Conservation (phyloP, 2,797 vertebrate species). For the Lindbergichthys nudifrons region DNA sequence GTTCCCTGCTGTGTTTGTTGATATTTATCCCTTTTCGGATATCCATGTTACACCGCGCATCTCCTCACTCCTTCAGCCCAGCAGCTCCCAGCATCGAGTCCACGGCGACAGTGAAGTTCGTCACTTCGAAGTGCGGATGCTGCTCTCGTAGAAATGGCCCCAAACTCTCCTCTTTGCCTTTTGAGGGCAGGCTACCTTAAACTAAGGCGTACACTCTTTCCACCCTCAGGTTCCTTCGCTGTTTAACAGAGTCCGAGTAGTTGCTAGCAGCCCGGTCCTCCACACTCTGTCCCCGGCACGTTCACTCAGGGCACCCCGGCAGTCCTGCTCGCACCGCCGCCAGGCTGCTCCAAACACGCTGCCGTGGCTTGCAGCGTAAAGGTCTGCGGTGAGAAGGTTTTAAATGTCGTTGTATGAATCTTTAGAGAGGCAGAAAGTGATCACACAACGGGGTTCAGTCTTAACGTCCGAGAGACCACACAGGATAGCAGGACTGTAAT, state of each 20-base stretch:
- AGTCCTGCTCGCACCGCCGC: constrained; percentile 12
- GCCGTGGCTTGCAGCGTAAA: not conserved
- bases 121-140: constrained; percentile 43
- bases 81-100: constrained; percentile 36
- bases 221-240: not conserved
- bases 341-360: constrained; percentile 2
- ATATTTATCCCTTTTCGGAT: constrained; percentile 66
- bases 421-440: constrained; percentile 4
- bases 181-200: not conserved
- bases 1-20: constrained; percentile 43
- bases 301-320: not conserved
- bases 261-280: not conserved
- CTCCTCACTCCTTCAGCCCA: constrained; percentile 46
- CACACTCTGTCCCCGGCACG: constrained; percentile 2
- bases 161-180: constrained; percentile 23
- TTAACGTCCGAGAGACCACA: constrained; percentile 25
- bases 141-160: constrained; percentile 30
- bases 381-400: not conserved
- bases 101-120: constrained; percentile 54
- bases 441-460: constrained; percentile 9
- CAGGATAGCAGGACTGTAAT: constrained; percentile 17
- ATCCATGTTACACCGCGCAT: constrained; percentile 77
- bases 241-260: constrained; percentile 7
- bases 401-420: not conserved
- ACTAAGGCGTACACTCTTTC: not conserved